Evolutionary conservation across 2,113 vertebrate species (phyloP), one percentile per base, ranked within the genome.

Genomic region (Tretioscincus oriximinensis): DNA sequence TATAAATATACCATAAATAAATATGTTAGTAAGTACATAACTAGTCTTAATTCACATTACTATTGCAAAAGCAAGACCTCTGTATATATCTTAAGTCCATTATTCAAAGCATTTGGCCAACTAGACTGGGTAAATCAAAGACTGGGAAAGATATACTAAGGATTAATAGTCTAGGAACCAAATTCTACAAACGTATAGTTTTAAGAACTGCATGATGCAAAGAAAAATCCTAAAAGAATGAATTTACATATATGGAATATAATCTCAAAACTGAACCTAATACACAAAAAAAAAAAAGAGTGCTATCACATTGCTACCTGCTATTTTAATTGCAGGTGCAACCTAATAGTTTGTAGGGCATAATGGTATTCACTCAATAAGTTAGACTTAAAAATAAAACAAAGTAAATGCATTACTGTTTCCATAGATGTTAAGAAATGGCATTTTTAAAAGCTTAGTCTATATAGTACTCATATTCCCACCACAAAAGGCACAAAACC

Each of bases 371-470:
- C 78, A 58, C 54, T 21, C 5, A 89, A 78, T 11, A 9, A 85
- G 20, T 54, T 7, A 70, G 22, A n/a, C 4, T 75, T 86, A 51
- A 51, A 51, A 51, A 12, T 78, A 86, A 82, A 82, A n/a, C n/a
- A n/a, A n/a, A 89, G 89, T 67, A 86, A 84, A 86, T 83, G 84
- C 49, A 63, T 21, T 29, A 81, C 63, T 58, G n/a, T 80, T 87
- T 1, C 22, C 82, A 77, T 41, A 91, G 78, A 88, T 88, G 85
- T 78, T 86, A 83, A 89, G 76, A 88, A 88, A 77, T 61, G 0
- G 51, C 65, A 31, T 68, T 81, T n/a, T 89, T 84, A 1, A 47
- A 85, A 88, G 61, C 12, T 14, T 21, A 18, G 31, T 60, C 45
- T 69, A 20, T 26, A 61, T n/a, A 29, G 22, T n/a, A 61, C 9